phyloP scores from a whole-genome alignment of 2,888 invertebrate genomes.

The Hydriomena furcata region DNA sequence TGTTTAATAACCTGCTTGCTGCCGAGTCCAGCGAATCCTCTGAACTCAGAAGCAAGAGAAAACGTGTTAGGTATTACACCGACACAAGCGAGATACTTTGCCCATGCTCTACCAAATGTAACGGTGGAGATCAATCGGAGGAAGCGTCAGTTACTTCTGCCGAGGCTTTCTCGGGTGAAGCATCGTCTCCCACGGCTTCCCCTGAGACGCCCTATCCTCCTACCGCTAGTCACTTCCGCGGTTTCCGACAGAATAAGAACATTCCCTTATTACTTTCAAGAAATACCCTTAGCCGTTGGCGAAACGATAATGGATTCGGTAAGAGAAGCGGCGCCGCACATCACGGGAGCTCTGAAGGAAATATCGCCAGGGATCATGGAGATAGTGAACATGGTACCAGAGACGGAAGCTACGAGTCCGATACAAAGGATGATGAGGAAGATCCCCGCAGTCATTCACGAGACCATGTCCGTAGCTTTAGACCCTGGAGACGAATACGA shows the following conservation, averaged over 20 bases:
- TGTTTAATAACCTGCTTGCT: constrained; percentile 70
- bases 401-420: constrained; percentile 56
- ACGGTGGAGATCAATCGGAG: constrained; percentile 43
- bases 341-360: constrained; percentile 72
- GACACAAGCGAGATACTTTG: constrained; percentile 25
- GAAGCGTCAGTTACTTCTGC: constrained; percentile 68
- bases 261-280: constrained; percentile 77
- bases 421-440: constrained; percentile 67
- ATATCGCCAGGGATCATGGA: constrained; percentile 77
- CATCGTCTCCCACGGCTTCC: constrained; percentile 58
- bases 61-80: constrained; percentile 43
- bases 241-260: constrained; percentile 74
- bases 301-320: constrained; percentile 76
- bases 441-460: constrained; percentile 70
- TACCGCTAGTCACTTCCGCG: constrained; percentile 70
- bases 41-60: constrained; percentile 46
- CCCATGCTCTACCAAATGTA: constrained; percentile 41
- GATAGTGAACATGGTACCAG: constrained; percentile 71
- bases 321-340: constrained; percentile 73
- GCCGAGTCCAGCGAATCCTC: constrained; percentile 54
- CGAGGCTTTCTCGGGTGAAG: constrained; percentile 57
- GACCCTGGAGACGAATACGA: constrained; percentile 52
- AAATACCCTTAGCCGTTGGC: constrained; percentile 74
- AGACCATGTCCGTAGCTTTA: constrained; percentile 68
- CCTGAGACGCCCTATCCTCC: constrained; percentile 65